Conservation (phyloP, 2,888 invertebrate species). For the Dryadula phaetusa region DNA sequence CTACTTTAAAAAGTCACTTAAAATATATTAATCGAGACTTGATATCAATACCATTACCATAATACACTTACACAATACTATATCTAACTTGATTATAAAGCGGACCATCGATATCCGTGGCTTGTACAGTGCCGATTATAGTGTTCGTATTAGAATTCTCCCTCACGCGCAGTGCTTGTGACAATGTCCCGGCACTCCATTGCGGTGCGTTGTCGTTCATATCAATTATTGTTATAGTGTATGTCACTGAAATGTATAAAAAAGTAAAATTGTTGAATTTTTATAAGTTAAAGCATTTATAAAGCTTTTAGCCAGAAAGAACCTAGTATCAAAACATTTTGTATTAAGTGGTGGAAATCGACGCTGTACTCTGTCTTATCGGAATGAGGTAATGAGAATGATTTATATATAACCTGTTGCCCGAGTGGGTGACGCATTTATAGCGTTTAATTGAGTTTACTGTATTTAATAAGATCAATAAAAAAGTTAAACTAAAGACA, state of each 20-base stretch:
- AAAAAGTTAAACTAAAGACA: too few relatives aligned
- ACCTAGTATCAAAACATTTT: too few relatives aligned
- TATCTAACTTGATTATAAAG: conserved; percentile 84
- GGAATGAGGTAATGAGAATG: too few relatives aligned
- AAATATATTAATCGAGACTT: background rate
- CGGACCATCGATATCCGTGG: conserved; percentile 86
- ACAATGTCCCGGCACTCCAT: conserved; percentile 76
- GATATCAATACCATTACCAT: background rate
- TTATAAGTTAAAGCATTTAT: too few relatives aligned
- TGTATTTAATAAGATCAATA: too few relatives aligned
- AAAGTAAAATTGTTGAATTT: too few relatives aligned
- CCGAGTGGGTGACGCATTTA: too few relatives aligned
- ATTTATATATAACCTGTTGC: too few relatives aligned
- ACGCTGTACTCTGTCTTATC: too few relatives aligned
- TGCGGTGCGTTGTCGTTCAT: conserved; percentile 86
- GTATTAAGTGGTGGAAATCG: too few relatives aligned
- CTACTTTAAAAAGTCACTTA: background rate
- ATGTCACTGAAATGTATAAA: conserved; percentile 72
- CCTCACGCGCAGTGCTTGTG: conserved; percentile 71
- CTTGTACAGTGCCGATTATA: conserved; percentile 84
- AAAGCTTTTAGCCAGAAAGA: too few relatives aligned
- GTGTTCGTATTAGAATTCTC: conserved; percentile 78
- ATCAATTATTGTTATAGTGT: conserved; percentile 85
- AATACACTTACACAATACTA: conserved; percentile 74
- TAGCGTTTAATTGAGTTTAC: too few relatives aligned